phyloP scores from a whole-genome alignment of 2,888 invertebrate genomes.

The Iphiclides podalirius region DNA sequence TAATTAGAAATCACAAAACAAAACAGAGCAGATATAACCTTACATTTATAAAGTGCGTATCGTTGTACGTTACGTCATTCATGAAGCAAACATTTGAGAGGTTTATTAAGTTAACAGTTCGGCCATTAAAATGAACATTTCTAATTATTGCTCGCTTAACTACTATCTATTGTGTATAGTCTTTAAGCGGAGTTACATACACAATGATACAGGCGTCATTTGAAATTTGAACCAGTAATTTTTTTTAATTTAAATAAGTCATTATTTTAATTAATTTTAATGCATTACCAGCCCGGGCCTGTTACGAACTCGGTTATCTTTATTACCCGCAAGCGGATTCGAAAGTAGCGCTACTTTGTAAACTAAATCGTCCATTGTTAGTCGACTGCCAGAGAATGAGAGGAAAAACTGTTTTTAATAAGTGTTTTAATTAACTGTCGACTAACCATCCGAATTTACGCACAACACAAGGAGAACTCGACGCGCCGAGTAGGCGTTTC shows the following conservation, averaged over 20 bases:
- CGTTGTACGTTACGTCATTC: not conserved
- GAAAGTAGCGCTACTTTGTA: conserved; percentile 32
- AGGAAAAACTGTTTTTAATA: conserved; percentile 12
- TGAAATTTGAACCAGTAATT: not conserved
- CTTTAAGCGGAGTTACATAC: not conserved
- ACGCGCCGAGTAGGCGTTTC: conserved; percentile 41
- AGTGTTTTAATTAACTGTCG: conserved; percentile 15
- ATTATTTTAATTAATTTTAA: conserved; percentile 15
- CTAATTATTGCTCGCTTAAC: not conserved
- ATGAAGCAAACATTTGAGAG: not conserved
- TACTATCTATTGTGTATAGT: not conserved
- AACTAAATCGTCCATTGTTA: conserved; percentile 42
- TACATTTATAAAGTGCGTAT: not conserved
- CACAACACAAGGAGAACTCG: conserved; percentile 50
- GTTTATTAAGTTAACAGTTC: not conserved
- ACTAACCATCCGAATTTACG: conserved; percentile 44
- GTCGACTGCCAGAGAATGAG: conserved; percentile 36
- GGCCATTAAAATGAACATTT: not conserved
- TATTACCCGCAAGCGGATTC: conserved; percentile 30
- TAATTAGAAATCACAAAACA: too few species aligned
- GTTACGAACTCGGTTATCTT: conserved; percentile 17
- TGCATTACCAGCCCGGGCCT: conserved; percentile 12
- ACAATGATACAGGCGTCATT: not conserved
- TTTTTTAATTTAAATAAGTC: not conserved
- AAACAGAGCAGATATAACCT: not conserved